Evolutionary conservation across 2,888 invertebrate genomes (phyloP), one percentile per base, ranked within the genome.

Genomic region (Philopedon plagiatum): DNA sequence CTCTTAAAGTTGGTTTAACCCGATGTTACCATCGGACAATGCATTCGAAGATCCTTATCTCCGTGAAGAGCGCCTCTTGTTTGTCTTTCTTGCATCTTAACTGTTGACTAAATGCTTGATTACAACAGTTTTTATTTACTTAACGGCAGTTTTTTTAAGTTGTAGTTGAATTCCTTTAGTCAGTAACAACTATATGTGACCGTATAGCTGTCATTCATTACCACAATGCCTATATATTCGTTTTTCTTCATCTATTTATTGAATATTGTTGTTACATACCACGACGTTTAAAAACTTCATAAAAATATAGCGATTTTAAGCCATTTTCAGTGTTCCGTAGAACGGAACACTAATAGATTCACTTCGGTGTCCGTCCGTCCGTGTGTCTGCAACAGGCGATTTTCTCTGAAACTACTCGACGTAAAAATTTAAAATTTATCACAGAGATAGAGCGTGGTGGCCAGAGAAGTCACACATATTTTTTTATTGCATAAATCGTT

Each of bases 71-170:
- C 49, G 23, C 32, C 29, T 49, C 61, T 62, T 62, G 62, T 64
- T 64, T 64, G 41, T 32, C 44, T 67, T 60, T 39, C 49, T 26
- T 66, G 57, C 58, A 49, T 67, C 39, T 60, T 29, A 19, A 67
- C 67, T 67, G 60, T 60, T 60, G 49, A 67, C 57, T 44, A 37
- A 67, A 26, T 58, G 58, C 67, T 67, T 49, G 67, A 60, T 67
- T 67, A 67, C 67, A 67, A 67, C 60, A 60, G 58, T 51, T 67
- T 61, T 51, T 67, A 71, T 71, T 71, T 71, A 39, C 13, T 58
- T 72, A 72, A 72, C 72, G 72, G 72, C 62, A 63, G 41, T 72
- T 68, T 49, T 49, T 41, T 58, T 41, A 70, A 49, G 70, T 70
- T 57, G 37, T 70, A 70, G 63, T 70, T 70, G 39, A 63, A 57